Base-by-base conservation (phyloP, 92 coral and sea anemone species). In the Porites rus region DNA sequence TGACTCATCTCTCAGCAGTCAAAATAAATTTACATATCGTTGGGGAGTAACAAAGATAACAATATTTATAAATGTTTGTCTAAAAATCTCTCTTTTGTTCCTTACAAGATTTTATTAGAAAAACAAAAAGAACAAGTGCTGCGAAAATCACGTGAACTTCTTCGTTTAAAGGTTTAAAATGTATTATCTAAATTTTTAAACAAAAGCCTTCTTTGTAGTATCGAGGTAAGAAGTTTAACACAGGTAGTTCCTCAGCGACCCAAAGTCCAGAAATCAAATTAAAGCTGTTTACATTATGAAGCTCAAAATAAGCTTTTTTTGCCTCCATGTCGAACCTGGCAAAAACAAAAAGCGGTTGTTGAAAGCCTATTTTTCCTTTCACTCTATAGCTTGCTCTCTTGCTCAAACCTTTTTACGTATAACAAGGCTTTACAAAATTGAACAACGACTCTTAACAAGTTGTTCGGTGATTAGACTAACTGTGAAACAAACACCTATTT, bases 1-100 rank as follows among this genome's bases (percentile, higher is more conserved):
- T 80, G 85, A 80, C 12, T 80, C 85, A 80, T 80, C 85, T 16
- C 20, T 80, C 0, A 67, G 18, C 18, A 3, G 50, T 65, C 25
- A 19, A 20, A 14, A 12, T 17, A 19, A 5, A 9, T 67, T 67
- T 20, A 20, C 46, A 68, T 46, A 8, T 18, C 13, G 9, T 65
- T 65, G 25, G 20, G 16, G 11, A 10, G 5, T 56, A 56, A 10
- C 61, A 56, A 14, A 9, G 61, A 56, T 56, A 56, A 56, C 61
- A 56, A 56, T 56, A 56, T 56, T 56, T 56, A 56, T 14, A 56
- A 56, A 56, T 56, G 4, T 10, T 10, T 56, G 16, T 10, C 16
- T 10, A 56, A 14, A 10, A 14, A 14, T 56, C 16, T 56, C 4
- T 14, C 11, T 14, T 56, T 56, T 28, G 31, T 28, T 14, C 13